These are phyloP conservation scores for Dendrocincla fuliginosa DNA, from an alignment of 2,797 vertebrate genomes.

Conservation along the genomic window DNA sequence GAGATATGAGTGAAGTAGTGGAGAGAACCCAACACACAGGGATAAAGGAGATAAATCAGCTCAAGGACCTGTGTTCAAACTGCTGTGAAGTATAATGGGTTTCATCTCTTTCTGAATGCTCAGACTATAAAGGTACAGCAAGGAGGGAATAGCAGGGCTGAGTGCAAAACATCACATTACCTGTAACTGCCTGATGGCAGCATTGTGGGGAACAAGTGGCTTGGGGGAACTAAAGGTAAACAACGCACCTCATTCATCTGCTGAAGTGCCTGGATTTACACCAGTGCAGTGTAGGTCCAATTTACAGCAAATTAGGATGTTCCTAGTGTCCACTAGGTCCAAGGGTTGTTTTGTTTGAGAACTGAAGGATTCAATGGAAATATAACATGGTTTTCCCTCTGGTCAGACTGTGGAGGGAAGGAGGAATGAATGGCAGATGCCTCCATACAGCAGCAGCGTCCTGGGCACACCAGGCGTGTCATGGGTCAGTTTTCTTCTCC, in stretches of 20 bases:
- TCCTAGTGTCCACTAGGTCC: neutral
- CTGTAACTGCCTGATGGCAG: neutral
- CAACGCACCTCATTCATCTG: neutral
- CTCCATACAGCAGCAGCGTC: neutral
- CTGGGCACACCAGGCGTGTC: neutral
- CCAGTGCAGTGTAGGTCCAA: neutral
- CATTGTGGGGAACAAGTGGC: neutral
- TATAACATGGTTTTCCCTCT: neutral
- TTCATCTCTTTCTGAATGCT: constrained; percentile 25
- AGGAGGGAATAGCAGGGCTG: neutral
- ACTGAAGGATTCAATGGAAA: neutral
- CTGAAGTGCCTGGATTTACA: neutral
- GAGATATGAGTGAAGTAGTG: neutral
- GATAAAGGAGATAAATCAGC: constrained; percentile 52
- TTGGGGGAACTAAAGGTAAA: neutral
- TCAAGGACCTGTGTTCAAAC: constrained; percentile 41
- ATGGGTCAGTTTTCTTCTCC: neutral
- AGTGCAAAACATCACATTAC: constrained; percentile 17
- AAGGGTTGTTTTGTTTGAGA: neutral
- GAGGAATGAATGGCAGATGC: neutral
- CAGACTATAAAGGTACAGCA: neutral
- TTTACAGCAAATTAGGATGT: neutral
- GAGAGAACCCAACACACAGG: constrained; percentile 17
- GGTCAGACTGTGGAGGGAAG: neutral
- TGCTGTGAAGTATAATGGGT: constrained; percentile 53